phyloP scores from a whole-genome alignment of 2,113 vertebrate genomes.

The Acrocephalus kingi region DNA sequence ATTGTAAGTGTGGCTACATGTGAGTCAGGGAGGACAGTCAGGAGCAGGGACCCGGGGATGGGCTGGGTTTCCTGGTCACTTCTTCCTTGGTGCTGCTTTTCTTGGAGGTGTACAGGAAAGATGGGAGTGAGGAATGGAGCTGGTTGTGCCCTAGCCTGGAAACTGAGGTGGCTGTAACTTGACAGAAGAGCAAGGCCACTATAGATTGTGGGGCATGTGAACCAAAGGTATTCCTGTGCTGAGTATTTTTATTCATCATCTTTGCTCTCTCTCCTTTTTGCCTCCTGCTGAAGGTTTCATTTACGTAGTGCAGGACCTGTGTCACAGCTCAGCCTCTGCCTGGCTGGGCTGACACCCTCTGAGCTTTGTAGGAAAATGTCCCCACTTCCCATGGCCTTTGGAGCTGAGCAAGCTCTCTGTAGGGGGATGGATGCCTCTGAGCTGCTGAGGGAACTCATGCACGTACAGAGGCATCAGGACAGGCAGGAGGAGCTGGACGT shows the following conservation, averaged over 20 bases:
- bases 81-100: not conserved
- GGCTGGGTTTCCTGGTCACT: not conserved
- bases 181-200: not conserved
- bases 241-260: not conserved
- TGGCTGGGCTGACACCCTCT: not conserved
- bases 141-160: not conserved
- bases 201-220: fast-evolving
- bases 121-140: not conserved
- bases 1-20: not conserved
- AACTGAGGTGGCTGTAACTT: not conserved
- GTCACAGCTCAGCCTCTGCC: not conserved
- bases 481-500: not conserved
- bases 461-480: fast-evolving
- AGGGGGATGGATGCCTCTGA: not conserved
- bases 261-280: not conserved
- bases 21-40: not conserved
- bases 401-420: not conserved
- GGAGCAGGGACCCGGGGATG: fast-evolving
- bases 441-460: not conserved
- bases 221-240: not conserved
- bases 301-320: fast-evolving
- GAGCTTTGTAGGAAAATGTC: not conserved
- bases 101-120: not conserved
- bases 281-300: not conserved
- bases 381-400: not conserved